phyloP scores from a whole-genome alignment of 2,888 invertebrate genomes.

The Drosophila testacea region DNA sequence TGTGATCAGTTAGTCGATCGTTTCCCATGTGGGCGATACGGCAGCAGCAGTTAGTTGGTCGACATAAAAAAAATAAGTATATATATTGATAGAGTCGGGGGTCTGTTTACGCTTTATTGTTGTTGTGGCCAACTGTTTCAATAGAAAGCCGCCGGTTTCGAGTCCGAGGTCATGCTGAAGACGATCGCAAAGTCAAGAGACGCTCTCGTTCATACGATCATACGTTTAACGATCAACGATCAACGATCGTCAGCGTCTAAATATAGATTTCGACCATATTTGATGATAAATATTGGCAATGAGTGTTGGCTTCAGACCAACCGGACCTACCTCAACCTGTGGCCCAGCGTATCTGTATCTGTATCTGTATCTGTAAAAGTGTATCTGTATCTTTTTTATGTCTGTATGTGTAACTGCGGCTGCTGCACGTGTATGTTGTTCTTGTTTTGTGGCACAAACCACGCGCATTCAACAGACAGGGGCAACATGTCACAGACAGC shows the following conservation, averaged over 20 bases:
- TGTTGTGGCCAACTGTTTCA: constrained; percentile 71
- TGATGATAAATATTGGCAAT: constrained; percentile 80
- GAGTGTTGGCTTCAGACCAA: constrained; percentile 56
- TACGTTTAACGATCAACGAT: constrained; percentile 15
- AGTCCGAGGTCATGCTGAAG: constrained; percentile 31
- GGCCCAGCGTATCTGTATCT: constrained; percentile 31
- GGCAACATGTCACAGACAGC: constrained; percentile 66
- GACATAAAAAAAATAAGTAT: neutral
- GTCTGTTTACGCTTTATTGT: constrained; percentile 33
- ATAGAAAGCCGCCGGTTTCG: constrained; percentile 64
- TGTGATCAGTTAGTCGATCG: constrained; percentile 11
- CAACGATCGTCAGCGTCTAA: constrained; percentile 73
- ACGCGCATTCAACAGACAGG: constrained; percentile 51
- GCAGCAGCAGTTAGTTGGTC: constrained; percentile 9
- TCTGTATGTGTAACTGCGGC: neutral
- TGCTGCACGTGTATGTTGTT: constrained; percentile 61
- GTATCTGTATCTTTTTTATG: constrained; percentile 5
- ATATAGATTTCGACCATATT: constrained; percentile 81
- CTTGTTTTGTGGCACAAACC: constrained; percentile 36
- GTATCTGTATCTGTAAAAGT: constrained; percentile 10
- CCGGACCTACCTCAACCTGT: constrained; percentile 74
- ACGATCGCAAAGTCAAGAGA: constrained; percentile 5
- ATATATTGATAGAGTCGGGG: constrained; percentile 17
- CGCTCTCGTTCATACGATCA: constrained; percentile 30
- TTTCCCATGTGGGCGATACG: constrained; percentile 55